phyloP scores from a whole-genome alignment of 1,140 invertebrate species.

The Drosophila chauvacae region DNA sequence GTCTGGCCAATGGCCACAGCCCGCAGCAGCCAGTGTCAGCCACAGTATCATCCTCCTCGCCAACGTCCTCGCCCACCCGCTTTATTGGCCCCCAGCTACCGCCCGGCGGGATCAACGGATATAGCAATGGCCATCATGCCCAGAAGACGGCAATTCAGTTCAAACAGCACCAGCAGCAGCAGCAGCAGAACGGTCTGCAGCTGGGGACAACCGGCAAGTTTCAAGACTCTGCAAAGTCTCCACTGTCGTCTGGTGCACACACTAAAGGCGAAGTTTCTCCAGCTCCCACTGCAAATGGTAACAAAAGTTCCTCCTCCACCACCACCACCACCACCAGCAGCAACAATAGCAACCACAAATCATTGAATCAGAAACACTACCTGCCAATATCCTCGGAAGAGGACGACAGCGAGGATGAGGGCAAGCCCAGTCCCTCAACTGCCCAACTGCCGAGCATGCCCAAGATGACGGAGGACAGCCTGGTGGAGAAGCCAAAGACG shows the following conservation, averaged over 20 bases:
- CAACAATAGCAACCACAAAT: conserved; percentile 42
- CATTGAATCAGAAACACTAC: conserved; percentile 57
- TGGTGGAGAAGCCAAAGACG: conserved; percentile 52
- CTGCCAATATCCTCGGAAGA: conserved; percentile 77
- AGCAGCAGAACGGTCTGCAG: conserved; percentile 59
- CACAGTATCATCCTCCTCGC: conserved; percentile 45
- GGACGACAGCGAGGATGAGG: conserved; percentile 55
- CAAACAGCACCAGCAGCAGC: conserved; percentile 58
- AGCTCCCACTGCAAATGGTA: conserved; percentile 63
- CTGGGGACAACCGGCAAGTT: conserved; percentile 60
- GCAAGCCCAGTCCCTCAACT: conserved; percentile 56
- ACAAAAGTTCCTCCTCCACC: conserved; percentile 78
- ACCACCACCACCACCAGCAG: conserved; percentile 33
- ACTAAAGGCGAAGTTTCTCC: conserved; percentile 60
- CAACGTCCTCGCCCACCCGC: conserved; percentile 42
- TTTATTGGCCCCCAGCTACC: conserved; percentile 78
- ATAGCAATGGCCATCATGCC: conserved; percentile 59
- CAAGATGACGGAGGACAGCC: conserved; percentile 57
- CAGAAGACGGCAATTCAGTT: conserved; percentile 59
- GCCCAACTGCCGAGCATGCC: conserved; percentile 75
- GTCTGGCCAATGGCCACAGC: conserved; percentile 57
- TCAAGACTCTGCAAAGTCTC: conserved; percentile 71
- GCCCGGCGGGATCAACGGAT: conserved; percentile 57
- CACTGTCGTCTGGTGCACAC: conserved; percentile 55
- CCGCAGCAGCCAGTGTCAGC: conserved; percentile 26